phyloP scores from a whole-genome alignment of 2,797 vertebrate genomes.

The Crenuchus spilurus region DNA sequence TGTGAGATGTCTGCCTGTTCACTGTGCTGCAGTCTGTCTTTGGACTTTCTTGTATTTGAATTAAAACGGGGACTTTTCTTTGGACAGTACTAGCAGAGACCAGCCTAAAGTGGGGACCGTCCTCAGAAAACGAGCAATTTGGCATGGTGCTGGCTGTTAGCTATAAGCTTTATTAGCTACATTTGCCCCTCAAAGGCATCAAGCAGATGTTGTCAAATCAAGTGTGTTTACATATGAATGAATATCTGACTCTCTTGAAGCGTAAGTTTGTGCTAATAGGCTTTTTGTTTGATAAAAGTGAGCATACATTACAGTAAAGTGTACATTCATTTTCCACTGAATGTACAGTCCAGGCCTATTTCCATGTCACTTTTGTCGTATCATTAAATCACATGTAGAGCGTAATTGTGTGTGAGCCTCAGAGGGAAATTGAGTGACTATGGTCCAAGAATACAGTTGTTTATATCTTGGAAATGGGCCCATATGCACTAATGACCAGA shows the following conservation, averaged over 20 bases:
- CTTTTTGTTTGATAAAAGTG: neutral
- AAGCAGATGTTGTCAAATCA: too few relatives aligned
- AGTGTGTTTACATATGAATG: too few relatives aligned
- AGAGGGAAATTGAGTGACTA: neutral
- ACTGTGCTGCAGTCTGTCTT: too few relatives aligned
- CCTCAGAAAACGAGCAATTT: too few relatives aligned
- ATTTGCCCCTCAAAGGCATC: too few relatives aligned
- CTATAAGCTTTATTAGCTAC: too few relatives aligned
- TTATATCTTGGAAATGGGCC: conserved; percentile 12
- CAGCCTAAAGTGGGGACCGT: too few relatives aligned
- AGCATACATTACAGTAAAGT: neutral
- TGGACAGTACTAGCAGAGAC: too few relatives aligned
- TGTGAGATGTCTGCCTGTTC: too few relatives aligned
- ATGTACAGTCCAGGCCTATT: neutral
- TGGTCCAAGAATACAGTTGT: conserved; percentile 9
- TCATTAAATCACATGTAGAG: neutral
- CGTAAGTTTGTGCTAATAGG: neutral
- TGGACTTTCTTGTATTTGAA: too few relatives aligned
- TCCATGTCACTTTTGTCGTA: neutral
- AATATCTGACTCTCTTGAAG: neutral
- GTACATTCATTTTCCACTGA: neutral
- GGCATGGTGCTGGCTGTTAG: too few relatives aligned
- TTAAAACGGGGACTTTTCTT: too few relatives aligned
- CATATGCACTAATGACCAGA: conserved; percentile 13
- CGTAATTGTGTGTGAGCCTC: conserved; percentile 1